Conservation (phyloP, 2,888 invertebrate species). For the Lathronympha strigana region DNA sequence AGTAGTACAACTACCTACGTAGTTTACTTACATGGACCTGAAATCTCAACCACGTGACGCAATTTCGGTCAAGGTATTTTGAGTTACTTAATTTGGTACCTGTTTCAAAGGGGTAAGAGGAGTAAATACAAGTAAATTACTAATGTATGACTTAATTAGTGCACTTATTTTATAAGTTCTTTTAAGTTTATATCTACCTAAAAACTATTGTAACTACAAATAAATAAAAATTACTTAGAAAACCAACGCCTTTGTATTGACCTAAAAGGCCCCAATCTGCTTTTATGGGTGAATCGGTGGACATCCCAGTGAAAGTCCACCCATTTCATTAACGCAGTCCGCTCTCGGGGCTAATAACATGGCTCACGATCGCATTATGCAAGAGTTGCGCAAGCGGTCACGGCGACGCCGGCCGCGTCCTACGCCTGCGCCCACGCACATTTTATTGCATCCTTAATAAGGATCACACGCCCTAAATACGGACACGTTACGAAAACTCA, state of each 20-base stretch:
- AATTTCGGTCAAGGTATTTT: neutral
- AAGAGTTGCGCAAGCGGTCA: constrained; percentile 49
- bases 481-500: constrained; percentile 7
- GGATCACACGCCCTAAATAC: constrained; percentile 24
- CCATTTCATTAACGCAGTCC: constrained; percentile 68
- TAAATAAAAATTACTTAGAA: neutral
- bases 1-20: constrained; percentile 1
- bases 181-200: no score
- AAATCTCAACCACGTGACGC: neutral
- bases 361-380: constrained; percentile 54
- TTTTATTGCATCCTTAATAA: constrained; percentile 31
- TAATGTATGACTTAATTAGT: no score
- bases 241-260: neutral
- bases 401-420: constrained; percentile 27
- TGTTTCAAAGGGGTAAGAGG: neutral
- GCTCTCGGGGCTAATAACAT: constrained; percentile 63
- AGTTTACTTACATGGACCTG: neutral
- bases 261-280: neutral
- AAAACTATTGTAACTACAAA: neutral
- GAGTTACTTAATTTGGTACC: neutral
- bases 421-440: constrained; percentile 42
- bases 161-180: no score
- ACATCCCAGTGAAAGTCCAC: constrained; percentile 68
- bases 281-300: constrained; percentile 51
- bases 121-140: no score